Evolutionary conservation across 2,888 invertebrate species (phyloP), one percentile per base, ranked within the genome.

Genomic region (Phalera bucephala): DNA sequence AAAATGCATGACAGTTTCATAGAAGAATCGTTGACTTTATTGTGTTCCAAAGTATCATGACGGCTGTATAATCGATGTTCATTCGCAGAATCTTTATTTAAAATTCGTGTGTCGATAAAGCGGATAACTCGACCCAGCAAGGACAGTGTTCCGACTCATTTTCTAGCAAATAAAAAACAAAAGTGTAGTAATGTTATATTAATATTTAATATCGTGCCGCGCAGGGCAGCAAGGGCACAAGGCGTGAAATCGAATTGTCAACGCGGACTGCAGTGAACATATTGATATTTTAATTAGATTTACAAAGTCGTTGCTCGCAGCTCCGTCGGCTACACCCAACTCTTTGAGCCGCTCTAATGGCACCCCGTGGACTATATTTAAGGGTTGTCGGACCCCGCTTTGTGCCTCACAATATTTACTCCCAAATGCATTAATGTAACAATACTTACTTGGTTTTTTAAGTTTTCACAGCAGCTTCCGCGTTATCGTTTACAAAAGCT

Each of bases 271-370:
- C 74, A 75, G 80, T 68, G 73, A 87, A 77, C 89, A 88, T 89
- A 89, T 88, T 89, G 88, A 89, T 88, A 89, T 88, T 89, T 88
- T 88, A 89, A 89, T 89, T 89, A 89, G 89, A 89, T 89, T 87
- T 83, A 86, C 87, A 86, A 87, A 86, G 86, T 86, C 78, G 76
- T 50, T 53, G 57, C 74, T 71, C 68, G 74, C 71, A 62, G 79
- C 72, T 72, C 66, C 64, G 71, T 60, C 72, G 79, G 80, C 77
- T 64, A 81, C 82, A 79, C 83, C 83, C 87, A 88, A 85, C 88
- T 88, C 88, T 89, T 88, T 88, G 85, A 81, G 74, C 73, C 69
- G 75, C 64, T 72, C 77, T 89, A 89, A 89, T 89, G 88, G 88
- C 88, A 83, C 88, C 89, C 89, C 77, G 87, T 60, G 83, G 87